Evolutionary conservation across 2,797 vertebrate genomes (phyloP).

Genomic region (Danio aesculapii): DNA sequence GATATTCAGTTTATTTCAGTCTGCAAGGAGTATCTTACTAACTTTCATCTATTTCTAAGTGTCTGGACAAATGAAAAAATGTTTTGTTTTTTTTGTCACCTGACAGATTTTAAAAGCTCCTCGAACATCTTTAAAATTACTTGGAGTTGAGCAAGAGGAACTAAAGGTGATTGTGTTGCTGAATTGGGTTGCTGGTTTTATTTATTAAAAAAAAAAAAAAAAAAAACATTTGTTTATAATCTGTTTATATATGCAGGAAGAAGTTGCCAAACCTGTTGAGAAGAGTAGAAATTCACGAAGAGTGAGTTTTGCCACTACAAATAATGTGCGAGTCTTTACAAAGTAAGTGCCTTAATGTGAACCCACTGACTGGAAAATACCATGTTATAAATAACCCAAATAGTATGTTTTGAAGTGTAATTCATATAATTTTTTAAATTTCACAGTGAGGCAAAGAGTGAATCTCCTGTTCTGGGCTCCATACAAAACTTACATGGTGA

Average conservation of each 20-base stretch:
- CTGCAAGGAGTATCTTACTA: neutral
- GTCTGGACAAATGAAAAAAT: neutral
- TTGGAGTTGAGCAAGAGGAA: constrained; percentile 71
- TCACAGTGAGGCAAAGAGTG: constrained; percentile 74
- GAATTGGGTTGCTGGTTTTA: neutral
- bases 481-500: constrained; percentile 67
- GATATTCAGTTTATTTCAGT: neutral
- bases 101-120: constrained; percentile 82
- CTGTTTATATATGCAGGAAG: constrained; percentile 67
- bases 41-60: neutral
- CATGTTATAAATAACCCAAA: neutral
- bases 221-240: neutral
- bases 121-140: constrained; percentile 67
- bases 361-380: neutral
- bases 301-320: constrained; percentile 83
- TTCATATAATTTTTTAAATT: constrained; percentile 43
- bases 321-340: constrained; percentile 78
- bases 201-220: neutral
- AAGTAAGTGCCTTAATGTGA: constrained; percentile 66
- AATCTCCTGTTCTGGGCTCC: constrained; percentile 65
- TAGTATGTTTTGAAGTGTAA: neutral
- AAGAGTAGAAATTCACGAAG: constrained; percentile 78
- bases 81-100: too few species aligned
- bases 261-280: constrained; percentile 70
- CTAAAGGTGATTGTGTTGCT: constrained; percentile 64